Evolutionary conservation across 2,888 invertebrate genomes (phyloP).

Genomic region (Dioctria rufipes): DNA sequence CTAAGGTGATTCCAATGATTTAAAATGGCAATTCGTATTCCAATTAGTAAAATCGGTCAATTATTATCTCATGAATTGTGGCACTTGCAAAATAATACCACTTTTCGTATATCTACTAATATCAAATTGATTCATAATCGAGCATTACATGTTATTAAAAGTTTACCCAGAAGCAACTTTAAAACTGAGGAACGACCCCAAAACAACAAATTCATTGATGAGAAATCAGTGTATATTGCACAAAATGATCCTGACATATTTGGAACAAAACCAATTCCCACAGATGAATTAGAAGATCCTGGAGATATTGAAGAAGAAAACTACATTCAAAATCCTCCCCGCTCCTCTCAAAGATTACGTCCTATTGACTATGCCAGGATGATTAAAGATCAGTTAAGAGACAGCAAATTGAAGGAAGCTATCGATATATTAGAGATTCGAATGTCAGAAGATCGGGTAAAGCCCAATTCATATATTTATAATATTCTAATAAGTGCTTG

Average conservation of each 20-base stretch:
- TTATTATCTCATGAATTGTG: neutral
- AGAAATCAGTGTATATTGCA: neutral
- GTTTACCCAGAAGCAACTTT: too few species aligned
- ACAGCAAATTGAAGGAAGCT: slow-evolving; percentile 82
- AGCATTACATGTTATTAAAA: too few species aligned
- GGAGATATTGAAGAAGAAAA: slow-evolving; percentile 77
- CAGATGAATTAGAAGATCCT: slow-evolving; percentile 61
- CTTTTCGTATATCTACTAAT: too few species aligned
- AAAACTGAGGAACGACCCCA: too few species aligned
- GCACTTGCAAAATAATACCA: neutral
- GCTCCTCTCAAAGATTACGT: slow-evolving; percentile 73
- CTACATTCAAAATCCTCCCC: slow-evolving; percentile 73
- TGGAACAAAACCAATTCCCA: neutral
- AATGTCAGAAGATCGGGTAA: slow-evolving; percentile 84
- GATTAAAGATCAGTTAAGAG: slow-evolving; percentile 78
- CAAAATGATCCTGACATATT: slow-evolving; percentile 49
- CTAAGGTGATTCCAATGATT: too few species aligned
- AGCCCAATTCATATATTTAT: slow-evolving; percentile 85
- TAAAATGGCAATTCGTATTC: neutral
- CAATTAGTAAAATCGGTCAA: neutral
- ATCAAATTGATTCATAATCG: too few species aligned
- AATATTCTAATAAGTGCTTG: slow-evolving; percentile 88
- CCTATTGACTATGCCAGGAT: slow-evolving; percentile 79
- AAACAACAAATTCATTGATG: neutral
- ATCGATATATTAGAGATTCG: slow-evolving; percentile 83